Percentiles rank a stretch among this genome's conserved stretches.
Evolutionary conservation across 2,113 vertebrate species (phyloP).

Genomic region (Formicarius rufipectus): DNA sequence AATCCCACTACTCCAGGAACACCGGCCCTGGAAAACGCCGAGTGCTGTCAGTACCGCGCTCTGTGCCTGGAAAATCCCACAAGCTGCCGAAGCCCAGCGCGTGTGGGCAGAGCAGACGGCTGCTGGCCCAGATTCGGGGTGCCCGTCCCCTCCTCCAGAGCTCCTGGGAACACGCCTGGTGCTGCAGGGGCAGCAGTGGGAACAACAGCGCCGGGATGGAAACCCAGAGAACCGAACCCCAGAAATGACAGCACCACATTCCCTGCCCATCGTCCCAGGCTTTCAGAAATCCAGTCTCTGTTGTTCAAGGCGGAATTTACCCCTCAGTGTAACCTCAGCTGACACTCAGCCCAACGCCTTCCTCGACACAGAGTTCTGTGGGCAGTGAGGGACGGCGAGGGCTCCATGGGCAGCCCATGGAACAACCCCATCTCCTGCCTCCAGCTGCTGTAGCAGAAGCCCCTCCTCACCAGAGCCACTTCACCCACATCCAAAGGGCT

Average conservation of each 20-base stretch:
- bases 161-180: accelerated
- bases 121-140: accelerated
- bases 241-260: accelerated
- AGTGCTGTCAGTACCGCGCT: accelerated
- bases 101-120: accelerated
- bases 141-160: not conserved
- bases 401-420: not conserved
- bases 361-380: accelerated
- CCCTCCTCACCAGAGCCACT: not conserved
- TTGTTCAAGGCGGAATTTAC: accelerated
- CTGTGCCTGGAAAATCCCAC: not conserved
- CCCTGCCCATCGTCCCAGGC: not conserved
- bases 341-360: accelerated
- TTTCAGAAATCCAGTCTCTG: not conserved
- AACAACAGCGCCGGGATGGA: not conserved
- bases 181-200: not conserved
- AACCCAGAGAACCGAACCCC: not conserved
- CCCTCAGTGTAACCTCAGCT: accelerated
- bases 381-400: accelerated
- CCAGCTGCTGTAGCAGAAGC: not conserved
- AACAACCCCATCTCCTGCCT: not conserved
- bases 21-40: not conserved
- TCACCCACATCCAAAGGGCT: accelerated
- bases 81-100: accelerated
- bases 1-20: not conserved